Evolutionary conservation across 2,113 vertebrate genomes (phyloP), one percentile per base, ranked within the genome.

Genomic region (Spilogale gracilis): DNA sequence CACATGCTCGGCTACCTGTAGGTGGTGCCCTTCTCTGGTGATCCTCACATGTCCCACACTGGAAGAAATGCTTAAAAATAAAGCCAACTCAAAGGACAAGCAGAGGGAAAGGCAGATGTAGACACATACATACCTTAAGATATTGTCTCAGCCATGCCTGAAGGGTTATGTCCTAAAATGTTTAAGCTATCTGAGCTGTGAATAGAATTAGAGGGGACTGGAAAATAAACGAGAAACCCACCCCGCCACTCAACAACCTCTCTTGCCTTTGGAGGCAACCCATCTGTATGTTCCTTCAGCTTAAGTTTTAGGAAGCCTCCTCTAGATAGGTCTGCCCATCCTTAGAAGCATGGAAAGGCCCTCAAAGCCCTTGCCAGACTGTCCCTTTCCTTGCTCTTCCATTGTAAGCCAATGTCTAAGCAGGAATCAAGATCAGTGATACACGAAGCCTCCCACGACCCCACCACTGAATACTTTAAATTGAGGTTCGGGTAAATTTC

Each of bases 151-250:
- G 25, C 48, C 52, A 52, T 54, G 4, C 32, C 27, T 65, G 18
- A 82, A 95, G 32, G 13, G 14, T 79, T 71, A 95, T 84, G 16
- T 58, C 43, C 54, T 82, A 50, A 52, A n/a, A 89, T 60, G 52
- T 30, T 83, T 92, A 80, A 45, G 74, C 74, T 73, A 67, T 81
- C 9, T 82, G 83, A 92, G 20, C 61, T 13, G 87, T 63, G 32
- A 94, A 85, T 32, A 89, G 50, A 9, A 20, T 38, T 87, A 38
- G 18, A 83, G 14, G 3, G 25, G 52, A 20, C 52, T 88, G 25
- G 65, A 27, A 86, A 92, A 94, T 45, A 52, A 94, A 82, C 6
- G 69, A 94, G 74, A 89, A 91, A 82, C 1, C 21, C 18, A 69
- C 5, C 1, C 50, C 82, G 0, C 48, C 9, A 58, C 16, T 80